Conservation (phyloP, 2,113 vertebrate genomes). For the Cryptotis parvus region DNA sequence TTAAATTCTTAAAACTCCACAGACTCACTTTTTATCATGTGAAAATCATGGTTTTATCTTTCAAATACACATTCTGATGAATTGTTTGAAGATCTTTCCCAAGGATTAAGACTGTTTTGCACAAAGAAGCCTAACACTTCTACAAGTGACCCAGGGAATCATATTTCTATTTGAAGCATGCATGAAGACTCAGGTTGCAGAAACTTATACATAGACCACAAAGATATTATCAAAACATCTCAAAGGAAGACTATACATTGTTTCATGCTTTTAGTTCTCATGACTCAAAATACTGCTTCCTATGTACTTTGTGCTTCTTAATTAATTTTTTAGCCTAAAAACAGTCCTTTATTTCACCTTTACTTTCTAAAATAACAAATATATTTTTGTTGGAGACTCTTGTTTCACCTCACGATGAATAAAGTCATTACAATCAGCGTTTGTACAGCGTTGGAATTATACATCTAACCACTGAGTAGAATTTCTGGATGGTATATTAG, state of each 20-base stretch:
- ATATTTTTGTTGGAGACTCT: too few species aligned
- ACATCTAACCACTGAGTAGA: too few species aligned
- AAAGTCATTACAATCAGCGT: too few species aligned
- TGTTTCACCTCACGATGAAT: too few species aligned
- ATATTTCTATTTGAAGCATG: constrained; percentile 49
- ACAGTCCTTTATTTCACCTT: too few species aligned
- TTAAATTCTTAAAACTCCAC: constrained; percentile 38
- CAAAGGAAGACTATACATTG: constrained; percentile 29
- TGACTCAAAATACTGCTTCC: constrained; percentile 58
- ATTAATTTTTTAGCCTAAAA: not conserved
- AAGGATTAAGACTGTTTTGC: constrained; percentile 61
- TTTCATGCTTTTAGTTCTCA: constrained; percentile 34
- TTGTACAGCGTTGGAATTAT: too few species aligned
- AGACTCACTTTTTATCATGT: constrained; percentile 48
- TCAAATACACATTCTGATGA: constrained; percentile 52
- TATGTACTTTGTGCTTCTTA: constrained; percentile 30
- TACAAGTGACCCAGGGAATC: constrained; percentile 20
- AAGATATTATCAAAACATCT: constrained; percentile 43
- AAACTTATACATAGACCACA: constrained; percentile 36
- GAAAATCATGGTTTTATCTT: constrained; percentile 61
- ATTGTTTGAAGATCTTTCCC: constrained; percentile 58
- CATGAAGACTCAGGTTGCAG: constrained; percentile 25
- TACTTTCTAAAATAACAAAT: too few species aligned
- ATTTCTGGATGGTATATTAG: too few species aligned
- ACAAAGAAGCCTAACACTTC: constrained; percentile 49